A percentile compares a stretch with the other conserved stretches of the same genome.
phyloP scores from a whole-genome alignment of 2,888 invertebrate genomes.

The Polydrusus pterygomalis region DNA sequence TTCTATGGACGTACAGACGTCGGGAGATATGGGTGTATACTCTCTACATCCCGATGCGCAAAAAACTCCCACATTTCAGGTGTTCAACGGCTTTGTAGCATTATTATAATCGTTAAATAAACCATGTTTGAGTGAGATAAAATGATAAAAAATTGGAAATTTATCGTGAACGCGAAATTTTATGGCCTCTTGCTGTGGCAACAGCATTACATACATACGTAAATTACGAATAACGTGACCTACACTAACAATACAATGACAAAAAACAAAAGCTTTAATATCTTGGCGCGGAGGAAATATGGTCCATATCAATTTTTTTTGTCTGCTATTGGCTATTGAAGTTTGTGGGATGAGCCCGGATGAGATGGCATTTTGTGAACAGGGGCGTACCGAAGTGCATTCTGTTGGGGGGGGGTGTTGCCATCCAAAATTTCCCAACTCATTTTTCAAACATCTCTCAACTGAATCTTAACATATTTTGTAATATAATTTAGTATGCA shows the following conservation, averaged over 20 bases:
- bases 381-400: too few species aligned
- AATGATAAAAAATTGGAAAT: neutral
- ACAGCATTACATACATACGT: neutral
- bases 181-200: neutral
- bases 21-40: too few species aligned
- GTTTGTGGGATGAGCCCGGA: too few species aligned
- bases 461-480: too few species aligned
- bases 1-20: too few species aligned
- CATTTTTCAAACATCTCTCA: too few species aligned
- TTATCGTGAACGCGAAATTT: neutral
- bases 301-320: neutral
- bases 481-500: too few species aligned
- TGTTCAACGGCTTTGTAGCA: neutral
- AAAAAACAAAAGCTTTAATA: constrained; percentile 13
- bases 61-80: neutral
- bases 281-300: neutral
- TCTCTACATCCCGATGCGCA: too few species aligned
- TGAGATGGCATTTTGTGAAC: too few species aligned
- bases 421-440: too few species aligned
- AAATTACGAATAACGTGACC: constrained; percentile 22
- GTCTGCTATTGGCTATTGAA: too few species aligned
- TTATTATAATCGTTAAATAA: neutral
- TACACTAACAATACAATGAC: constrained; percentile 19
- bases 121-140: neutral
- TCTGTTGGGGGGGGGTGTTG: too few species aligned